Base-by-base conservation (phyloP, 2,888 invertebrate genomes). In the Scaptomyza reducta region DNA sequence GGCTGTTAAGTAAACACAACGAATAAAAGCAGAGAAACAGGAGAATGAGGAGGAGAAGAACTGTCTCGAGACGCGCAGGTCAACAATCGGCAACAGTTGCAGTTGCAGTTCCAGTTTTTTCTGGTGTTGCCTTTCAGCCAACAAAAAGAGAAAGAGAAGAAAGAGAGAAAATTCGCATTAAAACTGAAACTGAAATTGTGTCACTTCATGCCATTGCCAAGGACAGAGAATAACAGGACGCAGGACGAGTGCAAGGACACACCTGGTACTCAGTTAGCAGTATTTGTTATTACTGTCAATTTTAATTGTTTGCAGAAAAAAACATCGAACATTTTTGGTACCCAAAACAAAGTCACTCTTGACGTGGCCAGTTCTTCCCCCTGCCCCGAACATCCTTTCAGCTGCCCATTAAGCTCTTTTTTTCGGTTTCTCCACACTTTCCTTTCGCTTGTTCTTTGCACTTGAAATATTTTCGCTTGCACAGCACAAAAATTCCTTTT, bases 181-280 rank as follows among this genome's bases (percentile, higher is more conserved):
- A 78, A 85, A 88, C 44, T 74, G 82, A 81, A 88, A 82, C 74
- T 85, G 79, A 88, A 89, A 89, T 89, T 89, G 90, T 89, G 90
- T 89, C 90, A 90, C 85, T 89, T 90, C 80, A 89, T 90, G 90
- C 81, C 82, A 80, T 31, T 51, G 31, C 46, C 68, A 66, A 61
- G 60, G 63, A 14, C 50, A 25, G 25, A 38, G 14, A 3, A 38
- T 9, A 3, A 7, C 33, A 7, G 33, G 7, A 33, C 35, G n/a
- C n/a, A 35, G n/a, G 13, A n/a, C 50, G 41, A 49, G 56, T 35
- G 53, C 63, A 38, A 57, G 55, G 31, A 65, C 61, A 75, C 88
- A 74, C 70, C 75, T 75, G 75, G 73, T n/a, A 38, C 29, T 71
- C 57, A 65, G 76, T 61, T 74, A 22, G 22, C 35, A n/a, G 11